Base-by-base conservation (phyloP, 2,888 invertebrate genomes). In the Parnassius apollo region DNA sequence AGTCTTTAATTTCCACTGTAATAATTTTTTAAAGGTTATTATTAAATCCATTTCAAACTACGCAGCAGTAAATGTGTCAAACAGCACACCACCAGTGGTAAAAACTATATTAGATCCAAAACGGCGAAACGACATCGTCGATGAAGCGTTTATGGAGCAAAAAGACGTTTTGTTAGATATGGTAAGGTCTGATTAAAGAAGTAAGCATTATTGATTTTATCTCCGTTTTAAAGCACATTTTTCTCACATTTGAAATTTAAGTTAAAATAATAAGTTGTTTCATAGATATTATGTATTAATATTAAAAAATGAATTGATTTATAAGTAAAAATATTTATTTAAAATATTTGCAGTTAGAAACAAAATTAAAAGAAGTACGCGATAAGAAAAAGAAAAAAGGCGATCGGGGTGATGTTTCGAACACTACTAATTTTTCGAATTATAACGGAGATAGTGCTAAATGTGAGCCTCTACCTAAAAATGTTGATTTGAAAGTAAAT, bases 341-440 rank as follows among this genome's bases (percentile, higher is more conserved):
- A 51, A 44, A 11, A 7, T 69, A 42, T 12, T 81, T 73, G 35
- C 75, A 88, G 88, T 71, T 88, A 64, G 87, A 88, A 76, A 62
- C 77, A 18, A 88, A 88, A 74, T 69, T 88, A n/a, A 88, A 83
- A 76, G 86, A 86, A 75, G 80, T 87, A 1, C 76, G 78, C 64
- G 81, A 84, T 11, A 85, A 84, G 69, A 87, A 82, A 68, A 86
- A 80, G 67, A 85, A 81, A 66, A 83, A 78, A 58, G 3, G 52
- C 1, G 75, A 71, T 12, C 62, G 59, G 13, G 10, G 46, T 9
- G 70, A 71, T 9, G 59, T 59, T 42, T 65, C 22, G 10, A 59
- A 66, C 56, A 64, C 64, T 55, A 64, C 65, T 48, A 55, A 58
- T 60, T 44, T n/a, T 22, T 25, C 53, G 13, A 61, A 65, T 2